Evolutionary conservation across 2,797 vertebrate genomes (phyloP).

Genomic region (Oreonectes daqikongensis): DNA sequence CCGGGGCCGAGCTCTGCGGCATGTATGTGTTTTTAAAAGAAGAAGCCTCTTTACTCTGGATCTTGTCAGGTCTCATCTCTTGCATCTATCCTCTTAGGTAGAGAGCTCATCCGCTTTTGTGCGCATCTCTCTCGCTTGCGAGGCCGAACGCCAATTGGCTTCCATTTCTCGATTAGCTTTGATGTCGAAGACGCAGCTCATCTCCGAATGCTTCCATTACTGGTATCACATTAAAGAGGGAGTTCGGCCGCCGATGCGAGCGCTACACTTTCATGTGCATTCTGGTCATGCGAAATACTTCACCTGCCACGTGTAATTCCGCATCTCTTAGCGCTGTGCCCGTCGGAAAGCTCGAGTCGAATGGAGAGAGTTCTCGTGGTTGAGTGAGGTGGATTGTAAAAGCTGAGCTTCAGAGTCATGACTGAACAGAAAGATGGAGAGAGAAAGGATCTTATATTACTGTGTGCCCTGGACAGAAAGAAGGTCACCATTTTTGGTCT

Average conservation of each 20-base stretch:
- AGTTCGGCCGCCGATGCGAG: conserved; percentile 53
- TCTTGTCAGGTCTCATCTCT: conserved; percentile 66
- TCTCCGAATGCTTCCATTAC: conserved; percentile 67
- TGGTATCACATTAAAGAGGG: conserved; percentile 55
- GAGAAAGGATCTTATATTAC: neutral
- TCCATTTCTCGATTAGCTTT: conserved; percentile 62
- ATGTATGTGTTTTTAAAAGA: conserved; percentile 55
- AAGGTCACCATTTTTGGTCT: too few relatives aligned
- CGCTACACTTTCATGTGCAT: conserved; percentile 51
- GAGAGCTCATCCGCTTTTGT: conserved; percentile 57
- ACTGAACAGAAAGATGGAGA: neutral
- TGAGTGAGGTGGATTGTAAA: conserved; percentile 26
- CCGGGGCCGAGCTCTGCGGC: conserved; percentile 55
- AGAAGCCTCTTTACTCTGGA: conserved; percentile 54
- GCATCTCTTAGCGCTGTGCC: conserved; percentile 36
- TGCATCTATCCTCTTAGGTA: conserved; percentile 60
- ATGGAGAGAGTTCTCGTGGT: conserved; percentile 24
- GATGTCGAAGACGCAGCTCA: conserved; percentile 58
- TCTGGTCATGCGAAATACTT: conserved; percentile 54
- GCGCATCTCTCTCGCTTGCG: conserved; percentile 21
- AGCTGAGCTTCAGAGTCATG: conserved; percentile 18
- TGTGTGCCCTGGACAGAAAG: neutral
- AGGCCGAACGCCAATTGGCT: conserved; percentile 66
- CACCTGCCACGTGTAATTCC: conserved; percentile 50
- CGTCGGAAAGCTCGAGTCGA: conserved; percentile 14